Base-by-base conservation (phyloP, 1,140 invertebrate genomes). In the Diprion similis region DNA sequence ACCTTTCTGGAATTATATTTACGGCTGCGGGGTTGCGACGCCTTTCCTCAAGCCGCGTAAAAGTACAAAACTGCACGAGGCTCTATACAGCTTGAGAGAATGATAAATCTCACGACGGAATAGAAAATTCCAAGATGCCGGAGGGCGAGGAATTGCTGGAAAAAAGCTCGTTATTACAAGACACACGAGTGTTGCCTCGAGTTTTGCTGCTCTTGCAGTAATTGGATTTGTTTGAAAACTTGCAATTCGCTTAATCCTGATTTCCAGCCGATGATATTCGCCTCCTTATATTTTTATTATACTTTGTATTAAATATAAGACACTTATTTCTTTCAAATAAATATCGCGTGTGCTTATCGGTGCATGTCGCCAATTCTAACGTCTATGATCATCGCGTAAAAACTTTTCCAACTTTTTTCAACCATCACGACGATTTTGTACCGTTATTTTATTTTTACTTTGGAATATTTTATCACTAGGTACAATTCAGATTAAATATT, bases 71-170 rank as follows among this genome's bases (percentile, higher is more conserved):
- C n/a, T n/a, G n/a, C 51, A 59, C 51, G 51, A 3, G 24, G 24
- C 51, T 59, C 51, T 59, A 59, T 59, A 59, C 51, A 59, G 51
- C 51, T 59, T 59, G 51, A 59, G 51, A 59, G 51, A 59, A 59
- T 59, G n/a, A 59, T 59, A 59, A 59, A 59, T 59, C n/a, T 59
- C 51, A 59, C 51, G 51, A 59, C 51, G 51, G 51, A 59, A 59
- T 59, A 59, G 51, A 59, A 59, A 59, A 59, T 59, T 59, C 51
- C 11, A 15, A 9, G 51, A 10, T 13, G 0, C 3, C 4, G 3
- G n/a, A 59, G 51, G n/a, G 51, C n/a, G n/a, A 8, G 51, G n/a
- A 9, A 59, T 4, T 0, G 51, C 6, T 59, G 51, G 9, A 37
- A 37, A 17, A 59, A 59, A 59, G n/a, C 51, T 59, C n/a, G 51